Evolutionary conservation across 2,888 invertebrate genomes (phyloP).

Genomic region (Sialis lutaria): DNA sequence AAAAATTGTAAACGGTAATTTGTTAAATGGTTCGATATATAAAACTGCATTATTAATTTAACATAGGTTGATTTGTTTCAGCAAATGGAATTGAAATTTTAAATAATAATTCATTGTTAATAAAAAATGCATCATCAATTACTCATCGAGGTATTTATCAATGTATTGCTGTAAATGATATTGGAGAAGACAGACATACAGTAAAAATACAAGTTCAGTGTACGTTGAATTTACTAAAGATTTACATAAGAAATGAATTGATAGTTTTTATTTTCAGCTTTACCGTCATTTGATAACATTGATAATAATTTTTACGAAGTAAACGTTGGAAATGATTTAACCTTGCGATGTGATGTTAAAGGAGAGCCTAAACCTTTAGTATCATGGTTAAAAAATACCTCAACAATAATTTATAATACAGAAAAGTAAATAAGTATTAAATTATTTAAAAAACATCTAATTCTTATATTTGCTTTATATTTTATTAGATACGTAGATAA

Average conservation of each 20-base stretch:
- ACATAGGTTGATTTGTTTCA: not conserved
- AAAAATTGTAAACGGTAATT: not conserved
- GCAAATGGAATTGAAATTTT: not conserved
- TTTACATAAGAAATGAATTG: not conserved
- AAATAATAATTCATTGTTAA: constrained; percentile 7
- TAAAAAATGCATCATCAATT: constrained; percentile 1
- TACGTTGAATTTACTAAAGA: constrained; percentile 15
- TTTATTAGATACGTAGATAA: constrained; percentile 2
- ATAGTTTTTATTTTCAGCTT: constrained; percentile 4
- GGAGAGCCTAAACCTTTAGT: constrained; percentile 27
- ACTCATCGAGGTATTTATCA: constrained; percentile 22
- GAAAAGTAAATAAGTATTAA: constrained; percentile 21
- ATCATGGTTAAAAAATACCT: constrained; percentile 27
- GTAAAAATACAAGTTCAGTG: constrained; percentile 23
- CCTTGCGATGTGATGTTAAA: constrained; percentile 22
- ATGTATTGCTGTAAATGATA: constrained; percentile 23
- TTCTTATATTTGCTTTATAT: not conserved
- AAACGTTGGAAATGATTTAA: constrained; percentile 17
- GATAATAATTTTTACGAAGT: constrained; percentile 11
- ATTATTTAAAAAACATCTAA: not conserved
- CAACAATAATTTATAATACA: constrained; percentile 21
- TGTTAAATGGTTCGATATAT: not conserved
- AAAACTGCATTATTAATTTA: not conserved
- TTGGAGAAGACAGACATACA: constrained; percentile 22
- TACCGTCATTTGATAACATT: constrained; percentile 6